Conservation (phyloP, 2,113 vertebrate species). For the Lepisosteus oculatus region DNA sequence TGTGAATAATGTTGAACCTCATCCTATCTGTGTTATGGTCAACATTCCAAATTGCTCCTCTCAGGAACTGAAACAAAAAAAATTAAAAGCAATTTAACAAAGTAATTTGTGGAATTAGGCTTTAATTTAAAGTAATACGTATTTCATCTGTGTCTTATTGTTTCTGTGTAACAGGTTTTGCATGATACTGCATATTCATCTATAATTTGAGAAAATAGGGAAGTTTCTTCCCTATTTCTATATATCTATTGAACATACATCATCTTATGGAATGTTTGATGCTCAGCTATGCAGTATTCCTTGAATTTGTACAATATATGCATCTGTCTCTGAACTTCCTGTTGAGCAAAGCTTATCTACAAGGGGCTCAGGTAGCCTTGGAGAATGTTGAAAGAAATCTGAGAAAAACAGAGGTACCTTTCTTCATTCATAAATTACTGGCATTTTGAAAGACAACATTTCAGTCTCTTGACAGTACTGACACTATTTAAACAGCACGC, state of each 20-base stretch:
- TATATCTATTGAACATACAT: too few species aligned
- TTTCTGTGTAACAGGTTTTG: background rate
- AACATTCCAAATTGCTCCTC: too few species aligned
- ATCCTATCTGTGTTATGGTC: too few species aligned
- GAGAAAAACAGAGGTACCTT: background rate
- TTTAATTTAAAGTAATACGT: too few species aligned
- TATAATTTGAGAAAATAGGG: background rate
- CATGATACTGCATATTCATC: background rate
- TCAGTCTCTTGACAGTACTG: conserved; percentile 25
- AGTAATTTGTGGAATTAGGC: too few species aligned
- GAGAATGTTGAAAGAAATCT: background rate
- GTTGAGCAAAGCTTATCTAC: background rate
- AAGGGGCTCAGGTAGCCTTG: background rate
- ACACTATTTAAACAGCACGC: conserved; percentile 30
- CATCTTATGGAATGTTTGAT: too few species aligned
- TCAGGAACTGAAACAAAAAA: background rate
- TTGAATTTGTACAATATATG: too few species aligned
- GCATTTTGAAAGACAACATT: background rate
- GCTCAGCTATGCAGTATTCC: too few species aligned
- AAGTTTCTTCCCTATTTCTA: too few species aligned
- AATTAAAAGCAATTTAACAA: too few species aligned
- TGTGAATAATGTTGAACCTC: too few species aligned
- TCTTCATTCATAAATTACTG: background rate
- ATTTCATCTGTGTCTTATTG: too few species aligned
- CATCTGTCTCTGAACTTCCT: background rate